Percentiles rank a stretch among this genome's conserved stretches.
Evolutionary conservation across 2,113 vertebrate genomes (phyloP).

Genomic region (Vulpes lagopus): DNA sequence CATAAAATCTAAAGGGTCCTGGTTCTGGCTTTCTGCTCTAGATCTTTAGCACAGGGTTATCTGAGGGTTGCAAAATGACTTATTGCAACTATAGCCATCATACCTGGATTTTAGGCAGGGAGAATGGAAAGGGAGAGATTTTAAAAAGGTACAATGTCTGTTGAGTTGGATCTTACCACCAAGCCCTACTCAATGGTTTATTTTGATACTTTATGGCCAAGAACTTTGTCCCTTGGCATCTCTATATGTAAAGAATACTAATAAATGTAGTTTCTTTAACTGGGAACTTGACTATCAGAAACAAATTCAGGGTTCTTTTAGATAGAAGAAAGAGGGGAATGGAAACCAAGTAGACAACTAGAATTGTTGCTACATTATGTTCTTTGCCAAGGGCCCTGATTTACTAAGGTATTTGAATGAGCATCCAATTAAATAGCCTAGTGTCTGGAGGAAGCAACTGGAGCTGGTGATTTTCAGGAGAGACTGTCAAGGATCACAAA

Average conservation of each 20-base stretch:
- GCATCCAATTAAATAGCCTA: background rate
- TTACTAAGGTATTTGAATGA: background rate
- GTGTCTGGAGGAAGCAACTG: background rate
- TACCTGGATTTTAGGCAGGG: background rate
- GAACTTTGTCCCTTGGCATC: background rate
- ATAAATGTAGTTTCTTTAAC: background rate
- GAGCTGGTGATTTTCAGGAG: background rate
- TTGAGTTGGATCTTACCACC: background rate
- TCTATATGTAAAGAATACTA: background rate
- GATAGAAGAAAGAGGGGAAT: background rate
- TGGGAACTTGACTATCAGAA: background rate
- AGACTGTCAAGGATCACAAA: background rate
- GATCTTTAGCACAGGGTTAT: background rate
- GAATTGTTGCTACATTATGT: background rate
- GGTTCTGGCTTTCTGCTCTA: background rate
- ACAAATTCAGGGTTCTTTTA: background rate
- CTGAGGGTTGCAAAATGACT: background rate
- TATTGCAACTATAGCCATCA: too few species aligned
- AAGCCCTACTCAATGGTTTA: background rate
- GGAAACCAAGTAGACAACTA: background rate
- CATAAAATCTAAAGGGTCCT: background rate
- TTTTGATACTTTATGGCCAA: background rate
- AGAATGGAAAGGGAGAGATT: background rate
- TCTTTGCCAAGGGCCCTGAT: background rate
- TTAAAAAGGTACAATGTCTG: accelerated